A percentile compares a stretch with the other conserved stretches of the same genome.
Evolutionary conservation across 1,140 invertebrate species (phyloP).

Genomic region (Eubasilissa regina): DNA sequence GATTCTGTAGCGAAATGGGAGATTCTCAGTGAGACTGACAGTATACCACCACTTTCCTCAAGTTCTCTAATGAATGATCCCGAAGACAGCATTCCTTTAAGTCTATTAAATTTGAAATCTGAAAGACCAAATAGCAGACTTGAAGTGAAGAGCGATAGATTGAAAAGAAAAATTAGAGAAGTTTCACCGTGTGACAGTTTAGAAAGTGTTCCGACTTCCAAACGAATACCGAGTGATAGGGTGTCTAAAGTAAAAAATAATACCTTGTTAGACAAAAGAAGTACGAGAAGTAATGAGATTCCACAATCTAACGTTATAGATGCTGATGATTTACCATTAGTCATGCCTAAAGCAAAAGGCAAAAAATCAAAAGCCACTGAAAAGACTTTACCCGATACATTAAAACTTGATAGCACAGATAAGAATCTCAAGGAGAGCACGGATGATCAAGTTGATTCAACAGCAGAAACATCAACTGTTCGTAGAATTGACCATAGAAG

Average conservation of each 20-base stretch:
- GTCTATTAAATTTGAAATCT: conserved; percentile 68
- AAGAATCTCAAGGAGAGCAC: conserved; percentile 33
- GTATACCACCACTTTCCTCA: conserved; percentile 69
- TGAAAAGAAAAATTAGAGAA: conserved; percentile 70
- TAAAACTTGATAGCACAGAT: conserved; percentile 29
- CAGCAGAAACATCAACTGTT: conserved; percentile 15
- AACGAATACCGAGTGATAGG: conserved; percentile 66
- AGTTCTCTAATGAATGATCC: conserved; percentile 70
- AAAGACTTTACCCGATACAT: conserved; percentile 6
- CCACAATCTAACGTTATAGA: conserved; percentile 20
- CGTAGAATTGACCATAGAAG: conserved; percentile 63
- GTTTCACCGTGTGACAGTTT: conserved; percentile 71
- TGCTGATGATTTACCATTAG: conserved; percentile 48
- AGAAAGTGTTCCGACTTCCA: conserved; percentile 68
- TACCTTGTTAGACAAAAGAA: conserved; percentile 25
- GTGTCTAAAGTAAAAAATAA: conserved; percentile 51
- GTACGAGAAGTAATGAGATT: conserved; percentile 42
- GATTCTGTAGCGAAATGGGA: conserved; percentile 73
- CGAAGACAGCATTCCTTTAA: conserved; percentile 71
- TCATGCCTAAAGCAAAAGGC: conserved; percentile 13
- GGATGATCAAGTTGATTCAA: conserved; percentile 36
- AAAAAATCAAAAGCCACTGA: conserved; percentile 26
- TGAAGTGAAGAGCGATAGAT: conserved; percentile 66
- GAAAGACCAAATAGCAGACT: conserved; percentile 63
- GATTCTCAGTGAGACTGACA: conserved; percentile 74